Evolutionary conservation across 2,113 vertebrate species (phyloP), one percentile per base, ranked within the genome.

Genomic region (Empidonax traillii): DNA sequence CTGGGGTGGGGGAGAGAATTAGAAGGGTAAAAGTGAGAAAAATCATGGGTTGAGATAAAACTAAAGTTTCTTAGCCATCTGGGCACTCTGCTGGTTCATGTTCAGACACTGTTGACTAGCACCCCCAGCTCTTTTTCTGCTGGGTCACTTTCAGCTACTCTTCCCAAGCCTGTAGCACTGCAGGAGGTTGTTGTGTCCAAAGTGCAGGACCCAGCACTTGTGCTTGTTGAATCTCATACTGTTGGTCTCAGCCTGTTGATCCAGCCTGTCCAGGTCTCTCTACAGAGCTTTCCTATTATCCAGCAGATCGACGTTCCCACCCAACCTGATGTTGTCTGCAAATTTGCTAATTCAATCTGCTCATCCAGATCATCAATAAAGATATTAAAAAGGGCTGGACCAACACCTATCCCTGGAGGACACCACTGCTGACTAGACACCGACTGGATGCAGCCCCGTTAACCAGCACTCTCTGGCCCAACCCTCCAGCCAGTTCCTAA

Each of bases 201-300:
- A 3, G 33, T 33, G 37, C 7, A 33, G 52, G 33, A 44, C 27
- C 15, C 0, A 0, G 37, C 33, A 39, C 10, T 21, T 46, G 37
- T 0, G 37, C 12, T 20, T 44, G 44, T n/a, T 44, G 52, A 59
- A 14, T 33, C 33, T 58, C 8, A 0, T 67, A 46, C 15, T 2
- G 0, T 4, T 74, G 76, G 37, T 51, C 5, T 59, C 2, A 2
- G 3, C 27, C 27, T 37, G 20, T 3, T 0, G 1, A 52, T 74
- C 37, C 68, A 39, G 23, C 33, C 33, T 12, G 44, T 24, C 61
- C 68, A 67, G 27, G 12, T 39, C 10, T 16, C 33, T 59, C 61
- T 82, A 12, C 37, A 20, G 31, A 52, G 44, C 44, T 9, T 67
- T 67, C 52, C 19, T 30, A 46, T 37, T 5, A 23, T n/a, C 28